These are phyloP conservation scores for Latrodectus geometricus DNA, from an alignment of 1,140 invertebrate genomes.

Conservation along the genomic window DNA sequence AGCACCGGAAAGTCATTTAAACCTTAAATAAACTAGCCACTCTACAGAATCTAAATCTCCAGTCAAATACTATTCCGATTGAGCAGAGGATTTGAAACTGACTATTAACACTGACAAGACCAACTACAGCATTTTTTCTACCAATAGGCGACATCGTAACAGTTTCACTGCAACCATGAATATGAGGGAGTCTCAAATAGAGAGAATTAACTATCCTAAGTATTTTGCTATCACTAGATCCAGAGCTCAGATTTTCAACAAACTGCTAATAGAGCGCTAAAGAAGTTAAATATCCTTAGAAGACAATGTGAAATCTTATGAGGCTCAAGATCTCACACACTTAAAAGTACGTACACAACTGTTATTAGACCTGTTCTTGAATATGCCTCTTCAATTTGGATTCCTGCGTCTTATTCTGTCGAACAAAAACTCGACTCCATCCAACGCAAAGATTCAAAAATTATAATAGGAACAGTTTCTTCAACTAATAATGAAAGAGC, in stretches of 20 bases:
- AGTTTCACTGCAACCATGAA: background rate
- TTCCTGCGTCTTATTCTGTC: no score
- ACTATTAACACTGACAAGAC: conserved; percentile 1
- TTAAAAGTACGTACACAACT: background rate
- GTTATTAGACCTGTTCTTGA: no score
- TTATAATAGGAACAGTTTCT: no score
- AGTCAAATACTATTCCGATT: background rate
- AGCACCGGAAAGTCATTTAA: background rate
- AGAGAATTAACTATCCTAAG: background rate
- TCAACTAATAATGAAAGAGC: no score
- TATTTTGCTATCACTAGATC: background rate
- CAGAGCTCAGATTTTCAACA: conserved; percentile 10
- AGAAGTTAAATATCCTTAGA: background rate
- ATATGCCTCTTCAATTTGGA: no score
- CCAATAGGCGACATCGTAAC: background rate
- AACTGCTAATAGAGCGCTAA: background rate
- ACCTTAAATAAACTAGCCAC: background rate
- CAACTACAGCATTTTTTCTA: conserved; percentile 15
- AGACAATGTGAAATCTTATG: background rate
- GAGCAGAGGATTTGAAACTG: background rate
- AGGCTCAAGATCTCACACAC: background rate
- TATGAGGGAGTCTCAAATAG: background rate
- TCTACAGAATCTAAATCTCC: background rate
- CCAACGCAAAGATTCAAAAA: no score
- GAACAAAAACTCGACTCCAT: no score